A percentile compares a stretch with the other conserved stretches of the same genome.
phyloP scores from a whole-genome alignment of 2,888 invertebrate genomes.

The Drosophila anceps region DNA sequence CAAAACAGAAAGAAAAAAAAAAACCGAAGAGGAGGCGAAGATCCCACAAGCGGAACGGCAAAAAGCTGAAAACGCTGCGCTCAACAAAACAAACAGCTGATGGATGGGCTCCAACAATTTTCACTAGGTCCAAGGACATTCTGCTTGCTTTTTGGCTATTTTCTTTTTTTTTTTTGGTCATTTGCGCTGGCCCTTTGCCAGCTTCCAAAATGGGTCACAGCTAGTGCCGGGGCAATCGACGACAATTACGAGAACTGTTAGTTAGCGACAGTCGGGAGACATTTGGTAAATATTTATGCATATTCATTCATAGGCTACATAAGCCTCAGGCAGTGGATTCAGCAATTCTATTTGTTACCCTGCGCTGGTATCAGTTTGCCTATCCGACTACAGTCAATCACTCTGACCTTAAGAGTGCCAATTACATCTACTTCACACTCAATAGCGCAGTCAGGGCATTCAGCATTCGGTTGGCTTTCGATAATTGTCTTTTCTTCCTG shows the following conservation, averaged over 20 bases:
- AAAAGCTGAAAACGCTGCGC: conserved; percentile 57
- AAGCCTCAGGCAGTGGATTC: not conserved
- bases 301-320: conserved; percentile 29
- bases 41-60: conserved; percentile 33
- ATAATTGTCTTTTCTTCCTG: conserved; percentile 5
- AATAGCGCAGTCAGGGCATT: conserved; percentile 9
- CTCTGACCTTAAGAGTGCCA: not conserved
- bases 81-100: conserved; percentile 69
- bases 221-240: conserved; percentile 22
- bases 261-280: conserved; percentile 32
- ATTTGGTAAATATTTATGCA: conserved; percentile 50
- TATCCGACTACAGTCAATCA: not conserved
- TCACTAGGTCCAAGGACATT: conserved; percentile 74
- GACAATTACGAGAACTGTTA: conserved; percentile 38
- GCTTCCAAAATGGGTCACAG: conserved; percentile 55
- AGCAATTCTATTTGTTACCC: not conserved
- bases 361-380: not conserved
- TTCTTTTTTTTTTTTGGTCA: conserved; percentile 11
- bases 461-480: not conserved
- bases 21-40: conserved; percentile 13
- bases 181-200: conserved; percentile 37
- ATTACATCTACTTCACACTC: not conserved
- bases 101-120: conserved; percentile 67
- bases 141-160: conserved; percentile 17
- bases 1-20: conserved; percentile 13